phyloP scores from a whole-genome alignment of 2,888 invertebrate genomes.

The Drosophila vallismaia region DNA sequence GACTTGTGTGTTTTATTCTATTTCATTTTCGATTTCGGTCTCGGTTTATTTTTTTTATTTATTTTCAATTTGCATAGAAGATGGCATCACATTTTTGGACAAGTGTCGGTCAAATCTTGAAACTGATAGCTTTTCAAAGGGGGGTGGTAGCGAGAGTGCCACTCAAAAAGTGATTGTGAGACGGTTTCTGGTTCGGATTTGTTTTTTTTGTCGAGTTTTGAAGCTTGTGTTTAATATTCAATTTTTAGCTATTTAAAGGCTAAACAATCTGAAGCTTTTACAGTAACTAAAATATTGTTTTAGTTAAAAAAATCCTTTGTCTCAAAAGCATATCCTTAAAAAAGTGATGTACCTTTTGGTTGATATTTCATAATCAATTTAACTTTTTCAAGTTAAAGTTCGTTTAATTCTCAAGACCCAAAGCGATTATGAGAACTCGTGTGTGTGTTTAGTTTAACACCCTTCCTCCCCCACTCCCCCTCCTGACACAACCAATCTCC shows the following conservation, averaged over 20 bases:
- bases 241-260: no score
- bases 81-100: slow-evolving; percentile 36
- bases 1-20: slow-evolving; percentile 26
- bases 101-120: slow-evolving; percentile 22
- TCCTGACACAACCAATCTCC: neutral
- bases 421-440: neutral
- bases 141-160: neutral
- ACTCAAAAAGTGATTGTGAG: neutral
- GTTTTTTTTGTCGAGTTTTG: neutral
- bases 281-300: no score
- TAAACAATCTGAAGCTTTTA: no score
- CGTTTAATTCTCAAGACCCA: neutral
- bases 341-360: no score
- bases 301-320: no score
- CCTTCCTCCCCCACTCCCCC: neutral
- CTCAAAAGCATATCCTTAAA: no score
- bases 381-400: neutral
- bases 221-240: no score
- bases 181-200: neutral
- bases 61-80: slow-evolving; percentile 26
- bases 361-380: neutral
- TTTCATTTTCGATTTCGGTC: slow-evolving; percentile 1
- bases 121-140: slow-evolving; percentile 18
- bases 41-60: neutral
- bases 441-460: neutral